Evolutionary conservation across 2,888 invertebrate species (phyloP).

Genomic region (Tachina lurida): DNA sequence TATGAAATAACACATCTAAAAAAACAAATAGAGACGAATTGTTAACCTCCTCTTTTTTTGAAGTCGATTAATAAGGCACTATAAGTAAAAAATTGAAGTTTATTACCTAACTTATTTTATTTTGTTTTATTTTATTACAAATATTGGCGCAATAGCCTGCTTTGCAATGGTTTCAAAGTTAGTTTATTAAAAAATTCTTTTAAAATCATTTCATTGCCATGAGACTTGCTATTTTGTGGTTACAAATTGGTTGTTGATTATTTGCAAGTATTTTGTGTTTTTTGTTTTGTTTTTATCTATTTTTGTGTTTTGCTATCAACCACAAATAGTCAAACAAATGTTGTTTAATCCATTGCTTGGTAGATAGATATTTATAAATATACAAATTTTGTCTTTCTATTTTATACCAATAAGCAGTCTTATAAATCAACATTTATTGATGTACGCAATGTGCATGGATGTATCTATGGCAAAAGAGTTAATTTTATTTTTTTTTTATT

Average conservation of each 20-base stretch:
- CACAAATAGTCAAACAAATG: conserved; percentile 67
- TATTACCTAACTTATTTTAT: too few relatives aligned
- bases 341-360: conserved; percentile 56
- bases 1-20: too few relatives aligned
- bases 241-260: background rate
- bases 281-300: conserved; percentile 26
- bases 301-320: conserved; percentile 41
- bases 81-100: too few relatives aligned
- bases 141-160: too few relatives aligned
- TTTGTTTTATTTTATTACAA: too few relatives aligned
- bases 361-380: conserved; percentile 49
- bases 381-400: background rate
- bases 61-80: too few relatives aligned
- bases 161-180: background rate
- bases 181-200: conserved; percentile 36
- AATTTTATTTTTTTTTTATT: too few relatives aligned
- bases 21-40: too few relatives aligned
- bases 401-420: conserved; percentile 33
- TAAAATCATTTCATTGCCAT: conserved; percentile 50
- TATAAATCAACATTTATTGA: conserved; percentile 30
- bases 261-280: background rate
- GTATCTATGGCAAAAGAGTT: too few relatives aligned
- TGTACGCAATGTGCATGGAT: background rate
- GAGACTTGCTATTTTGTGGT: conserved; percentile 58
- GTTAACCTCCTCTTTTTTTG: too few relatives aligned